A percentile compares a stretch with the other conserved stretches of the same genome.
These are phyloP conservation scores for Drosophila burlai DNA, from an alignment of 1,140 invertebrate genomes.

Conservation along the genomic window DNA sequence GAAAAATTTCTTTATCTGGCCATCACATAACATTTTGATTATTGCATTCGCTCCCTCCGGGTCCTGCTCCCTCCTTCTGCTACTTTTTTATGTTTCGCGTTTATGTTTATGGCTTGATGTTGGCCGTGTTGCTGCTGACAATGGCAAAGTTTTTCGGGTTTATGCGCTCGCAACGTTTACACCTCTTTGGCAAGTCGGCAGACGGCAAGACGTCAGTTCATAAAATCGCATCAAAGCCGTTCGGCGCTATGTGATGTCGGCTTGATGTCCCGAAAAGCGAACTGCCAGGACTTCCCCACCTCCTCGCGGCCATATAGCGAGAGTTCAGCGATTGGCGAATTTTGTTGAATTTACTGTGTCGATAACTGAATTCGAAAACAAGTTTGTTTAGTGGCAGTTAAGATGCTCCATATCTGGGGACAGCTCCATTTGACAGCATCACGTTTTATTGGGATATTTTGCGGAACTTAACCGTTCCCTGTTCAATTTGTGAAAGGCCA, in stretches of 20 bases:
- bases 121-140: slow-evolving; percentile 23
- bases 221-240: slow-evolving; percentile 43
- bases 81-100: slow-evolving; percentile 43
- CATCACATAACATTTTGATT: slow-evolving; percentile 73
- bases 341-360: slow-evolving; percentile 37
- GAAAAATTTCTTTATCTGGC: slow-evolving; percentile 59
- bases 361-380: slow-evolving; percentile 17
- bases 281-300: neutral
- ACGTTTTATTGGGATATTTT: neutral
- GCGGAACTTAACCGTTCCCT: no score
- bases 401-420: no score
- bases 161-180: slow-evolving; percentile 55
- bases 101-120: slow-evolving; percentile 66
- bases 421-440: neutral
- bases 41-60: slow-evolving; percentile 27
- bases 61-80: neutral
- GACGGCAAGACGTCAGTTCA: slow-evolving; percentile 51
- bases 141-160: slow-evolving; percentile 16
- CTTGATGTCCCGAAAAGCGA: slow-evolving; percentile 2
- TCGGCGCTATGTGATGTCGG: slow-evolving; percentile 1
- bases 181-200: slow-evolving; percentile 46
- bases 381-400: neutral
- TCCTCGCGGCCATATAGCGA: slow-evolving; percentile 17
- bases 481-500: neutral
- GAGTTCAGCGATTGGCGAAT: slow-evolving; percentile 16